Percentiles rank a stretch among this genome's conserved stretches.
These are phyloP conservation scores for Harmothoe impar DNA, from an alignment of 2,888 invertebrate species.

Conservation along the genomic window DNA sequence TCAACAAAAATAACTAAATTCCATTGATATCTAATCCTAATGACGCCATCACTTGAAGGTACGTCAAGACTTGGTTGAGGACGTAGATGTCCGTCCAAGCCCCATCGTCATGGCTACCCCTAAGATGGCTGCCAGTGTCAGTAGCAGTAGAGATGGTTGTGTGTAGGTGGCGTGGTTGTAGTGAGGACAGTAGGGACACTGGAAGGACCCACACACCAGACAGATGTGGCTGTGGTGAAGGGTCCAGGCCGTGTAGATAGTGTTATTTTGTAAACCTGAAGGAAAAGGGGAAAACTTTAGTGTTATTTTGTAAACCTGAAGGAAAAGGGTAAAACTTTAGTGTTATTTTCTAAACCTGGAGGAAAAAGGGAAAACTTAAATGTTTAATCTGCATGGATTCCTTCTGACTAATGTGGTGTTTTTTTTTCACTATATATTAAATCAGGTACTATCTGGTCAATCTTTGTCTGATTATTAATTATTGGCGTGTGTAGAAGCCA, in stretches of 20 bases:
- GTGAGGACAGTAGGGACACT: conserved; percentile 84
- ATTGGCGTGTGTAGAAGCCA: too few species aligned
- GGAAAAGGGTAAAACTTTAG: conserved; percentile 55
- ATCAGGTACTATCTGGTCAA: background rate
- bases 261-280: conserved; percentile 80
- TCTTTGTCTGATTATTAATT: background rate
- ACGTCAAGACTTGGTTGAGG: background rate
- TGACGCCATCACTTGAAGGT: background rate
- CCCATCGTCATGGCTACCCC: background rate
- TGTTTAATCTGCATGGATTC: too few species aligned
- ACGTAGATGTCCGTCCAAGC: background rate
- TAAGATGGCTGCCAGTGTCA: conserved; percentile 18
- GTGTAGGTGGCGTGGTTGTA: conserved; percentile 73
- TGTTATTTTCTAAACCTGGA: conserved; percentile 80
- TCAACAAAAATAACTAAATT: too few species aligned
- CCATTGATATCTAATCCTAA: background rate
- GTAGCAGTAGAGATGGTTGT: background rate
- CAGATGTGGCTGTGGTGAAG: conserved; percentile 83
- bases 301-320: conserved; percentile 80
- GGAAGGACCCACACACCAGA: conserved; percentile 83
- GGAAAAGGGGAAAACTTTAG: conserved; percentile 57
- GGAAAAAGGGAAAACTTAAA: conserved; percentile 57
- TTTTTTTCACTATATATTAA: too few species aligned
- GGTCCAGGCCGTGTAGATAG: conserved; percentile 79
- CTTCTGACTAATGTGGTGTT: too few species aligned